phyloP scores from a whole-genome alignment of 2,113 vertebrate species.

The Pituophis catenifer region DNA sequence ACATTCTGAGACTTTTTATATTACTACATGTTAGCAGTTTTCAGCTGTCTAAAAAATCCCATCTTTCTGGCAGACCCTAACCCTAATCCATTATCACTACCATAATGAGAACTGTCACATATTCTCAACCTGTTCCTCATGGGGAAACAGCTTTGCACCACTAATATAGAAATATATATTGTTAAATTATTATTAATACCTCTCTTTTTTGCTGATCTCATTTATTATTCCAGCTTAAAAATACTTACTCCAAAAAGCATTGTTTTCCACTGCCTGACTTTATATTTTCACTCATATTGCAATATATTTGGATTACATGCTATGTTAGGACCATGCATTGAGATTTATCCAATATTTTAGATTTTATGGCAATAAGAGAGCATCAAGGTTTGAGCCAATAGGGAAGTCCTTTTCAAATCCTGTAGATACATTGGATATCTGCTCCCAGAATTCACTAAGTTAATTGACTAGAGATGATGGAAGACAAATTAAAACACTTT shows the following conservation, averaged over 20 bases:
- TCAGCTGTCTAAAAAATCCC: constrained; percentile 61
- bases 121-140: constrained; percentile 45
- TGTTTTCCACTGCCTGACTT: background rate
- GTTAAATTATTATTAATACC: constrained; percentile 22
- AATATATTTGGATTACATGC: background rate
- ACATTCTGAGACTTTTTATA: constrained; percentile 55
- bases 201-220: background rate
- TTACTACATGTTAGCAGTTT: constrained; percentile 51
- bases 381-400: background rate
- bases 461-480: background rate
- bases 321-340: background rate
- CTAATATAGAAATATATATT: constrained; percentile 44
- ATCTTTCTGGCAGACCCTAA: constrained; percentile 33
- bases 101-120: constrained; percentile 59
- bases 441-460: background rate
- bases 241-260: background rate
- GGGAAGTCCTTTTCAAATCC: background rate
- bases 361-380: background rate
- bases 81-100: constrained; percentile 23
- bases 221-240: background rate
- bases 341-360: background rate
- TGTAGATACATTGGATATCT: background rate
- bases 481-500: background rate
- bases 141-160: constrained; percentile 56
- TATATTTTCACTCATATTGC: constrained; percentile 30